Evolutionary conservation across 2,888 invertebrate genomes (phyloP), one percentile per base, ranked within the genome.

Genomic region (Dryococelus australis): DNA sequence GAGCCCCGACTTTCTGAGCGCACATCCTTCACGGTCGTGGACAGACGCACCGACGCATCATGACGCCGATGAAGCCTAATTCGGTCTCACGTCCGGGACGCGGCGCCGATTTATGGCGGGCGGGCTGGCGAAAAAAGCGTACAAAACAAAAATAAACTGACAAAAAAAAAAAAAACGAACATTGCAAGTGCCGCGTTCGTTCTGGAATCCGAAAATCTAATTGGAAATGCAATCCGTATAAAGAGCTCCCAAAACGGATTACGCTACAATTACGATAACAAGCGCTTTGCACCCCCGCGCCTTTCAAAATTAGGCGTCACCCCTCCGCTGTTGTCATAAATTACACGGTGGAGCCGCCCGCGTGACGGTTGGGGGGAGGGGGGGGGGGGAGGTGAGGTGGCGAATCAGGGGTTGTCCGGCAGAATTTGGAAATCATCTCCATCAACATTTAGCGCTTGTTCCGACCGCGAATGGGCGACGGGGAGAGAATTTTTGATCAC

Each of bases 261-360:
- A 89, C 86, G 87, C 84, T 87, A 88, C 89, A 89, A 89, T 89
- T 88, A 89, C 87, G 83, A 86, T 87, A 87, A 88, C 87, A 87
- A 87, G 83, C 35, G 83, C 65, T 65, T 65, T 65, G 20, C 83
- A 28, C 28, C 65, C 65, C 65, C 65, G 20, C 83, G 35, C 87
- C 88, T 87, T 89, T 88, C 87, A 81, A 87, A 87, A 87, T 87
- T 85, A 87, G 85, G 85, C 78, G 78, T 85, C 87, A 79, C 80
- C 80, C 80, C 53, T 35, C 79, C 43, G 85, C 35, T 83, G 83
- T 83, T 83, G 83, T 83, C 43, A 83, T 83, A 83, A 83, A 83
- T 83, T 83, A 83, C 83, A 83, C 43, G 83, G 83, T 83, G 8
- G 83, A 35, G 83, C 43, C 28, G 28, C 13, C 35, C 12, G 83